Conservation (phyloP, 2,113 vertebrate species). For the Alosa alosa region DNA sequence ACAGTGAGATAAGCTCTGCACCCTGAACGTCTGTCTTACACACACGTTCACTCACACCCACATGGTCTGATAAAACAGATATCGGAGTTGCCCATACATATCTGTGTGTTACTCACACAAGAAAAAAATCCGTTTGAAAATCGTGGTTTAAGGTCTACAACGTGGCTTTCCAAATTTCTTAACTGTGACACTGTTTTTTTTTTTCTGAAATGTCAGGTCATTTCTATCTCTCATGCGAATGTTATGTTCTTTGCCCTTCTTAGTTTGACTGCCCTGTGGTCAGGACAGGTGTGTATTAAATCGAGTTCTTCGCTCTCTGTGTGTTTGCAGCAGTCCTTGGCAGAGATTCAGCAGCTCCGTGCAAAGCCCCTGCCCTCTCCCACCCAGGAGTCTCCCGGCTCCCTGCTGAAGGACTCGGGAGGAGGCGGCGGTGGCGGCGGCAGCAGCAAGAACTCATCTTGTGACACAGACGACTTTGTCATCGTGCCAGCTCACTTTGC, state of each 20-base stretch:
- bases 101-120: background rate
- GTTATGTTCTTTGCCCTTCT: background rate
- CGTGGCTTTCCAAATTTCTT: background rate
- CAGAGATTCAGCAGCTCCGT: slow-evolving; percentile 84
- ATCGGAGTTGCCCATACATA: background rate
- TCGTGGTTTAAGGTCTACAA: background rate
- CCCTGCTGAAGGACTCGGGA: slow-evolving; percentile 85
- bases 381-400: slow-evolving; percentile 78
- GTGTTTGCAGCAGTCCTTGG: slow-evolving; percentile 81
- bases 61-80: background rate
- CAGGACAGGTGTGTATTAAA: background rate
- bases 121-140: background rate
- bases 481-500: slow-evolving; percentile 92
- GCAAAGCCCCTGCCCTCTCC: slow-evolving; percentile 83
- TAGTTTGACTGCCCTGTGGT: background rate
- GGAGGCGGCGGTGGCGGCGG: slow-evolving; percentile 67
- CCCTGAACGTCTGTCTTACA: background rate
- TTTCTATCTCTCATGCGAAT: background rate
- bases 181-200: background rate
- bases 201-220: background rate
- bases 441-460: slow-evolving; percentile 95
- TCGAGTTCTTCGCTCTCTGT: slow-evolving; percentile 15
- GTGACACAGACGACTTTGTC: slow-evolving; percentile 95
- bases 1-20: background rate
- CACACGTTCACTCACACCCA: background rate